phyloP scores from a whole-genome alignment of 2,888 invertebrate species.

The Furcula furcula region DNA sequence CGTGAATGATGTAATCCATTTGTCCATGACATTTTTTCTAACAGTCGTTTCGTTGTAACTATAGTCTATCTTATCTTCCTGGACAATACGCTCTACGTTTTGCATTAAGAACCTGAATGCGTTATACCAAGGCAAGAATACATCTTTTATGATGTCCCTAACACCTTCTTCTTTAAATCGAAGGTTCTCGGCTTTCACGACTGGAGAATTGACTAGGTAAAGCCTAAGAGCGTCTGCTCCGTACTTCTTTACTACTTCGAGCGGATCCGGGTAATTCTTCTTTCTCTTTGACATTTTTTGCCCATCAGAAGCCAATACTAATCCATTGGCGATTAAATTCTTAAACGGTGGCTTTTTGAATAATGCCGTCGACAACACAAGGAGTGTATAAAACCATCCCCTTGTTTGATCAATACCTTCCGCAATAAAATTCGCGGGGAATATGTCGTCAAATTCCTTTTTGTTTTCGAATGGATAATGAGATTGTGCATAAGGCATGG shows the following conservation, averaged over 20 bases:
- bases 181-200: slow-evolving; percentile 97
- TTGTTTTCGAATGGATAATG: slow-evolving; percentile 98
- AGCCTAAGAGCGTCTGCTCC: slow-evolving; percentile 98
- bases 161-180: slow-evolving; percentile 99
- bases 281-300: slow-evolving; percentile 99
- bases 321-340: slow-evolving; percentile 97
- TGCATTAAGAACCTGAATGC: slow-evolving; percentile 96
- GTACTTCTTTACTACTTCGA: slow-evolving; percentile 93
- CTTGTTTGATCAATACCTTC: slow-evolving; percentile 99
- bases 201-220: slow-evolving; percentile 98
- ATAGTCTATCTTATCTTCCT: slow-evolving; percentile 83
- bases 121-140: slow-evolving; percentile 98
- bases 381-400: slow-evolving; percentile 99
- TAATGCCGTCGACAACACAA: slow-evolving; percentile 97
- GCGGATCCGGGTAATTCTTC: slow-evolving; percentile 99
- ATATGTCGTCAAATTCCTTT: slow-evolving; percentile 93
- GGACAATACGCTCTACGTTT: slow-evolving; percentile 91
- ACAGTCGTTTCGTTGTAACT: slow-evolving; percentile 78
- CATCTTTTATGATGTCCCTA: slow-evolving; percentile 97
- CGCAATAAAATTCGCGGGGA: slow-evolving; percentile 99
- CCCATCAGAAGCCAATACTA: slow-evolving; percentile 97
- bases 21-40: slow-evolving; percentile 94
- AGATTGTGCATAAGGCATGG: slow-evolving; percentile 98
- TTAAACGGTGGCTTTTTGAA: slow-evolving; percentile 99
- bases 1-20: slow-evolving; percentile 98